Conservation (phyloP, 2,797 vertebrate genomes). For the Bradypodion pumilum region DNA sequence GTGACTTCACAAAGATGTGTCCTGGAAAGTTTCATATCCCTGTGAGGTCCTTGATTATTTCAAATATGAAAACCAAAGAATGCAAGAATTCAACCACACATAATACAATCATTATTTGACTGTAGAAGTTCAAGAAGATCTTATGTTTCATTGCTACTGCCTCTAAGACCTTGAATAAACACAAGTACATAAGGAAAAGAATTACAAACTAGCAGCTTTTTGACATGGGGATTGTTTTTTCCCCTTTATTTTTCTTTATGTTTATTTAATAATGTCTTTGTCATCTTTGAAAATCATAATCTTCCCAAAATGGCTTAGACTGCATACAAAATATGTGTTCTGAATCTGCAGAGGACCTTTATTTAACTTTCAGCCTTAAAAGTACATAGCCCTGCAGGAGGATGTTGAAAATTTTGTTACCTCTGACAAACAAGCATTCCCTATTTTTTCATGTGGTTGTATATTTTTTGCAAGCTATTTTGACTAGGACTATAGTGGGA, state of each 20-base stretch:
- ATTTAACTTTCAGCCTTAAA: too few species aligned
- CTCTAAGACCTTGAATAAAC: not conserved
- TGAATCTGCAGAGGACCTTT: not conserved
- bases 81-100: not conserved
- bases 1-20: not conserved
- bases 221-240: not conserved
- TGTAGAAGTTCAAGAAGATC: too few species aligned
- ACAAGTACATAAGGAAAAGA: not conserved
- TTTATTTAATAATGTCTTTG: not conserved
- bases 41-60: too few species aligned
- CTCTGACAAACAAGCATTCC: not conserved
- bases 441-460: not conserved
- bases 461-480: fast-evolving
- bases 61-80: not conserved
- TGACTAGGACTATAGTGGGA: not conserved
- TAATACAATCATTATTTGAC: too few species aligned
- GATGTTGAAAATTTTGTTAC: not conserved
- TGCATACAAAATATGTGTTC: not conserved
- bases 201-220: not conserved
- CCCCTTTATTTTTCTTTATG: too few species aligned
- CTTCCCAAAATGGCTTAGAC: not conserved
- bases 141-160: not conserved
- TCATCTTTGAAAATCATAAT: not conserved
- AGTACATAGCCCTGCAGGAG: not conserved
- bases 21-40: too few species aligned